Evolutionary conservation across 2,888 invertebrate genomes (phyloP).

Genomic region (Blera fallax): DNA sequence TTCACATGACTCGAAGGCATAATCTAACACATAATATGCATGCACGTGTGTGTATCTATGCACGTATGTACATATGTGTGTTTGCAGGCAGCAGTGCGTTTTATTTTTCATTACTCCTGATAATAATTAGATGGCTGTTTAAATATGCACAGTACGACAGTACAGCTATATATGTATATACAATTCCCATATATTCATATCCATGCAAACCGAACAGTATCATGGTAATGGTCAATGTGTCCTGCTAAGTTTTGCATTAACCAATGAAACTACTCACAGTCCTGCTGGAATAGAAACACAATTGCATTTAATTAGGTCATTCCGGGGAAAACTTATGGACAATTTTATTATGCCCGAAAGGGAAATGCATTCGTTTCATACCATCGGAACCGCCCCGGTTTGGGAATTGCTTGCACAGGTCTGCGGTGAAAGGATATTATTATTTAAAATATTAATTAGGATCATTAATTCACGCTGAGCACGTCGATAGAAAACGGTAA

Average conservation of each 20-base stretch:
- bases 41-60: too few relatives aligned
- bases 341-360: constrained; percentile 65
- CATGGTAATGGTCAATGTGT: constrained; percentile 20
- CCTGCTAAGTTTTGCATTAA: constrained; percentile 26
- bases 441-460: constrained; percentile 68
- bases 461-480: constrained; percentile 44
- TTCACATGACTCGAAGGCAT: constrained; percentile 31
- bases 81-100: constrained; percentile 8
- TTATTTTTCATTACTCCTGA: constrained; percentile 63
- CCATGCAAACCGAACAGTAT: not conserved
- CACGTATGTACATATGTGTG: not conserved
- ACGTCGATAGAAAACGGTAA: constrained; percentile 12
- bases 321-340: constrained; percentile 63
- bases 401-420: not conserved
- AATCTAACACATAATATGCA: constrained; percentile 26
- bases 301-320: constrained; percentile 71
- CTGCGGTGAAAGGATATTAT: constrained; percentile 32
- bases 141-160: constrained; percentile 57
- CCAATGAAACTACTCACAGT: constrained; percentile 2
- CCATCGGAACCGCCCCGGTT: not conserved
- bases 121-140: constrained; percentile 63
- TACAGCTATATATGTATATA: not conserved
- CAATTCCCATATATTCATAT: not conserved
- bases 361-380: constrained; percentile 41
- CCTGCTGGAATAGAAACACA: constrained; percentile 64